phyloP scores from a whole-genome alignment of 2,113 vertebrate genomes.

The Onychorhynchus coronatus region DNA sequence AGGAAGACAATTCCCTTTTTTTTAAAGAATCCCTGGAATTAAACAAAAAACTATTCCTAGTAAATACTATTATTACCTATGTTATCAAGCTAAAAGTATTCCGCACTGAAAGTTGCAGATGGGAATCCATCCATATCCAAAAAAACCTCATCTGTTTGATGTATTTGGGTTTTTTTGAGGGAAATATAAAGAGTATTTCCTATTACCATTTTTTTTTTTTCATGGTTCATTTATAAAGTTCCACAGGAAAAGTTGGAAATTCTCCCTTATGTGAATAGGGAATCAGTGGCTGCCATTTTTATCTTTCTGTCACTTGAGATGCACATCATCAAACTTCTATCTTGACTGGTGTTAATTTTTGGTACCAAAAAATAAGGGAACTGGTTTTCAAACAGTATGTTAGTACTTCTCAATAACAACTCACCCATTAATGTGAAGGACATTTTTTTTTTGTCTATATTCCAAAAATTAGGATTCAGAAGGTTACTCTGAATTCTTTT shows the following conservation, averaged over 20 bases:
- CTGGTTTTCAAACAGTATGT: not conserved
- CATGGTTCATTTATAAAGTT: not conserved
- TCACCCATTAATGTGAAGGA: not conserved
- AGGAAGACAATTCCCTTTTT: not conserved
- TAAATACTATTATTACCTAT: not conserved
- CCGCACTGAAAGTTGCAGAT: not conserved
- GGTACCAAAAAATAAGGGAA: not conserved
- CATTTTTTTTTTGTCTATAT: not conserved
- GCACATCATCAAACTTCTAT: not conserved
- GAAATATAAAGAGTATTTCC: not conserved
- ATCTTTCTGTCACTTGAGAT: not conserved
- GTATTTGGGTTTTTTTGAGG: not conserved
- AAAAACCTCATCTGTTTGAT: rapidly evolving
- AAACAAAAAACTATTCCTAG: not conserved
- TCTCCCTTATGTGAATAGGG: not conserved
- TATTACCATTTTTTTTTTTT: not conserved
- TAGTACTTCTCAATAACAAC: not conserved
- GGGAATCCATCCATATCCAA: not conserved
- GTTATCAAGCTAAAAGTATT: not conserved
- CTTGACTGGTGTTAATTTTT: not conserved
- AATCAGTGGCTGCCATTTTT: not conserved
- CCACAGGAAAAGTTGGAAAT: not conserved
- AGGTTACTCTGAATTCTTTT: not conserved
- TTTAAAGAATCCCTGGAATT: not conserved
- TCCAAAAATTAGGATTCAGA: not conserved